These are phyloP conservation scores for Polyommatus icarus DNA, from an alignment of 2,888 invertebrate genomes.

Conservation along the genomic window DNA sequence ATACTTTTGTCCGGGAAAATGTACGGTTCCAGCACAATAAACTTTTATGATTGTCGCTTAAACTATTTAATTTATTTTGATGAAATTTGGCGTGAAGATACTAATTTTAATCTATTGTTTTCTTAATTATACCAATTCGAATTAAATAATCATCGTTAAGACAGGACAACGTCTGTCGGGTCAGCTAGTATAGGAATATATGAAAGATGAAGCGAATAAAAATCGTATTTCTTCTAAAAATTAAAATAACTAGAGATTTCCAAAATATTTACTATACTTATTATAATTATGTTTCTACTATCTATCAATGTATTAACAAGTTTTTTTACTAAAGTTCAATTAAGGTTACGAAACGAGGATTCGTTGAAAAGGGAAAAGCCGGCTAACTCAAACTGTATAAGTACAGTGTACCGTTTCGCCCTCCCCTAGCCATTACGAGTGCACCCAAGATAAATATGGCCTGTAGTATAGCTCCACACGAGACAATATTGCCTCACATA, in stretches of 20 bases:
- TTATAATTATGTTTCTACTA: neutral
- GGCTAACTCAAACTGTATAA: neutral
- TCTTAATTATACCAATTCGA: too few relatives aligned
- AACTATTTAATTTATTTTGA: too few relatives aligned
- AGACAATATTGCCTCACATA: constrained; percentile 13
- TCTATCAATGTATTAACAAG: neutral
- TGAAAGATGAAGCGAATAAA: neutral
- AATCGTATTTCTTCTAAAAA: neutral
- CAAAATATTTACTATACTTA: too few relatives aligned
- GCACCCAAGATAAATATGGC: constrained; percentile 15
- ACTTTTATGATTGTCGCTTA: too few relatives aligned
- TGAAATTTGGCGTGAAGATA: too few relatives aligned
- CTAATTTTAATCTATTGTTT: too few relatives aligned
- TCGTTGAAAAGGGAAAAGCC: neutral
- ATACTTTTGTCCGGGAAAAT: too few relatives aligned
- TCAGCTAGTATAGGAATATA: too few relatives aligned
- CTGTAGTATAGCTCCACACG: constrained; percentile 16
- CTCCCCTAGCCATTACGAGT: constrained; percentile 21
- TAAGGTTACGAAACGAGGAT: neutral
- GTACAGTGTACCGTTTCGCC: constrained; percentile 6
- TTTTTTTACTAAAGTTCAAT: neutral
- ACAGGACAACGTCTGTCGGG: too few relatives aligned
- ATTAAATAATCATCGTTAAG: too few relatives aligned
- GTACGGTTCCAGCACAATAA: too few relatives aligned
- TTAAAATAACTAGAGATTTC: too few relatives aligned